Base-by-base conservation (phyloP, 2,888 invertebrate genomes). In the Tenthredo amoena region DNA sequence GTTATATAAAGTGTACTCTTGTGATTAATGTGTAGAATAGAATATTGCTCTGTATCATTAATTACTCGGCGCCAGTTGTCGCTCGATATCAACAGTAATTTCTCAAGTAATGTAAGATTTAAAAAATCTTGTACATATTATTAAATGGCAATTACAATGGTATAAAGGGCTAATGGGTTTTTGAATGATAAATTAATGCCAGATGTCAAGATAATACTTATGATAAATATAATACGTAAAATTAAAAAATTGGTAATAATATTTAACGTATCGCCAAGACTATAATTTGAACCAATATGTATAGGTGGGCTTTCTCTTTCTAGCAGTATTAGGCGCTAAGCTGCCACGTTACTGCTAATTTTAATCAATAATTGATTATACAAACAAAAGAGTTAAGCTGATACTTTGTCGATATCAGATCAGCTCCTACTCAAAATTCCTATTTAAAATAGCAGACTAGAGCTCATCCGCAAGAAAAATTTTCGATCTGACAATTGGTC, bases 141-240 rank as follows among this genome's bases (percentile, higher is more conserved):
- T 77, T n/a, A 77, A 34, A 77, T 10, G 9, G 21, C 12, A 65
- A 65, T 31, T 26, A 65, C 43, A n/a, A 82, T 82, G 83, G 71
- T 83, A 47, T 83, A 83, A 68, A 83, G 83, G 83, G 83, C 83
- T 71, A 83, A 68, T 83, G 83, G 83, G 83, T 62, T 40, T 62
- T 58, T 40, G 18, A n/a, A 58, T 62, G 37, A 34, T 62, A 62
- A 81, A 40, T 81, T 40, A 40, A 37, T 62, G 37, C 21, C 62
- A 81, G 21, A 62, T 81, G 18, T 31, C n/a, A 37, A 21, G 31
- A 58, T 62, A 79, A 55, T 37, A 58, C 50, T 79, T 79, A 58
- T 81, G 31, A 62, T 62, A 62, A 62, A 62, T 81, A 62, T 43
- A 40, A 40, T 40, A 81, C 12, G 9, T 81, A 50, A 62, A 15